A percentile compares a stretch with the other conserved stretches of the same genome.
Evolutionary conservation across 2,113 vertebrate species (phyloP).

Genomic region (Pachyramphus minor): DNA sequence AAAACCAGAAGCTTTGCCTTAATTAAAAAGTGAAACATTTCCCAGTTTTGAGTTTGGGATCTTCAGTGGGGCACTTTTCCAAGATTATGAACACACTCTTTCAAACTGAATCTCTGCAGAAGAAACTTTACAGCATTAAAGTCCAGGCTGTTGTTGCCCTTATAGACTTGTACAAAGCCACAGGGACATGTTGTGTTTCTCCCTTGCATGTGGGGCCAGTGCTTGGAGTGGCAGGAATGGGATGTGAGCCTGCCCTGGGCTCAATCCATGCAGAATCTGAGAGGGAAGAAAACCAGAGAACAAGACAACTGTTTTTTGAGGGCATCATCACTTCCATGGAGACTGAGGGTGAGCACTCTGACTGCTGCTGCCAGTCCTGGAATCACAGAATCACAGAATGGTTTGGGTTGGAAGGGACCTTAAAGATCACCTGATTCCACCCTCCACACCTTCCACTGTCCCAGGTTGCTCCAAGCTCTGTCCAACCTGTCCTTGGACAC

Average conservation of each 20-base stretch:
- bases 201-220: neutral
- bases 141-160: neutral
- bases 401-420: neutral
- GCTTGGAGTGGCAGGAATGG: neutral
- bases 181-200: accelerated
- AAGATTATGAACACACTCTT: neutral
- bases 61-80: neutral
- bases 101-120: neutral
- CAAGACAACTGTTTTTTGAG: neutral
- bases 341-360: neutral
- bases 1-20: neutral
- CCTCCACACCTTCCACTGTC: accelerated
- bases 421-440: neutral
- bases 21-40: neutral
- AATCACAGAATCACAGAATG: neutral
- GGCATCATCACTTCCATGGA: neutral
- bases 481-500: neutral
- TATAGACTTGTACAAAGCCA: accelerated
- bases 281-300: neutral
- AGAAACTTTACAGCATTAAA: accelerated
- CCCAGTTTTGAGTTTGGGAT: neutral
- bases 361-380: neutral
- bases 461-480: neutral
- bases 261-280: neutral
- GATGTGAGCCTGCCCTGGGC: neutral